Conservation (phyloP, 1,140 invertebrate species). For the Carcinoscorpius rotundicauda region DNA sequence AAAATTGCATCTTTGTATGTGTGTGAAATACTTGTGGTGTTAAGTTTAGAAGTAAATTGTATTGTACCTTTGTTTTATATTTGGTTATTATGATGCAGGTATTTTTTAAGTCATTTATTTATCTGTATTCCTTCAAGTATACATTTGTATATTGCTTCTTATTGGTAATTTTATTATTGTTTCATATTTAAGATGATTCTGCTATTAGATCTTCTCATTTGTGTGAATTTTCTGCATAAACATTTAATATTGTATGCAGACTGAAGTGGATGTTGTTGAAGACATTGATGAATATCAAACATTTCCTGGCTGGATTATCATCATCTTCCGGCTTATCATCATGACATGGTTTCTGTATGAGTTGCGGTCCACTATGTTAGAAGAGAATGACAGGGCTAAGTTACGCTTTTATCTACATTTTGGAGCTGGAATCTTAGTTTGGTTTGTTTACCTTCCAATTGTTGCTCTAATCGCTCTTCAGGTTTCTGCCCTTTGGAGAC, state of each 20-base stretch:
- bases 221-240: neutral
- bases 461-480: conserved; percentile 85
- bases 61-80: too few species aligned
- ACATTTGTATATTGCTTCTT: too few species aligned
- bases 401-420: conserved; percentile 89
- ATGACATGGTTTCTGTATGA: conserved; percentile 93
- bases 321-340: conserved; percentile 70
- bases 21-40: too few species aligned
- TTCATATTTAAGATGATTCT: too few species aligned
- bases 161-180: too few species aligned
- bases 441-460: conserved; percentile 94
- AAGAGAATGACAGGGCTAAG: conserved; percentile 81
- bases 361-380: conserved; percentile 79
- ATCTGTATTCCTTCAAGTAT: too few species aligned
- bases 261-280: conserved; percentile 87
- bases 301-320: conserved; percentile 86
- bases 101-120: too few species aligned
- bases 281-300: conserved; percentile 96
- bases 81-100: too few species aligned
- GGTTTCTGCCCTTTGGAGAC: conserved; percentile 87
- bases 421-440: conserved; percentile 90
- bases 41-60: too few species aligned
- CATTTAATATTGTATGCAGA: conserved; percentile 44
- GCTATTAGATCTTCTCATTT: too few species aligned
- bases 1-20: too few species aligned